Evolutionary conservation across 2,888 invertebrate species (phyloP), one percentile per base, ranked within the genome.

Genomic region (Mythimna loreyi): DNA sequence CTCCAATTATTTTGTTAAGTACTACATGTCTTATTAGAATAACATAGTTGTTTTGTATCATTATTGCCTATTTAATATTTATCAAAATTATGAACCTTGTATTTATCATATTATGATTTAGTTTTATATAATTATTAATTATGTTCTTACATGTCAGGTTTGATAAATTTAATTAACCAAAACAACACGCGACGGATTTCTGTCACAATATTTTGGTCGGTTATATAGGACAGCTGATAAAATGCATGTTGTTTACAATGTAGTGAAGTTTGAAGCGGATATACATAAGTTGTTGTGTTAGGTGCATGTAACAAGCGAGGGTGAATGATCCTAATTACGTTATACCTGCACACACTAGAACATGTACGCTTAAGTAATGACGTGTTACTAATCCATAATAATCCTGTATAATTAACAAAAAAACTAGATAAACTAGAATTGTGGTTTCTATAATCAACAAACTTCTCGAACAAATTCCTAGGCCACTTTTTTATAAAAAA

Each of bases 331-430:
- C 56, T 53, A 52, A 49, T 66, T 79, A 50, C 61, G 49, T 76
- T 43, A 28, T 55, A 50, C 43, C 21, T 63, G 55, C 45, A 30
- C 28, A 21, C 33, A 73, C 56, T 57, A 60, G 60, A 40, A 40
- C 16, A 25, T 49, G 40, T 40, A 36, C 19, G 40, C 45, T 76
- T 70, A 70, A 55, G 59, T 71, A 81, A 81, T 30, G 19, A 56
- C 61, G 6, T 25, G 45, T 66, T 81, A 30, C 65, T 66, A 53
- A 78, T 70, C 81, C 28, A 76, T n/a, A n/a, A n/a, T n/a, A 59
- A 65, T 52, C 61, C 21, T 67, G 23, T 53, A 55, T 59, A 50
- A 56, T 25, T 61, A 23, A 72, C 69, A 53, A 25, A 50, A 30
- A 1, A 21, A 43, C n/a, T 3, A 36, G 13, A 13, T 36, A 36